Evolutionary conservation across 2,797 vertebrate genomes (phyloP).

Genomic region (Helostoma temminkii): DNA sequence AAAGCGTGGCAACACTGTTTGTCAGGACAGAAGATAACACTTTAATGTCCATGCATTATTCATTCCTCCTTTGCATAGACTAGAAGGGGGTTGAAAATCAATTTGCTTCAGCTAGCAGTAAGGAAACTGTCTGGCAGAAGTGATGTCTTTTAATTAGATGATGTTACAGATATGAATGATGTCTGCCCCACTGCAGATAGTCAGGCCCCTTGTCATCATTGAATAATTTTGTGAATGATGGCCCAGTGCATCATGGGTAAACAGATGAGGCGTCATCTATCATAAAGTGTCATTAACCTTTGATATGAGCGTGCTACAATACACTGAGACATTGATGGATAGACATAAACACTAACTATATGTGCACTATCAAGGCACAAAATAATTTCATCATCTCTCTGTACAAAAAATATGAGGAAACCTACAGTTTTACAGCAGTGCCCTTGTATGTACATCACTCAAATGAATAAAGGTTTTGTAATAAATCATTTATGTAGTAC

Average conservation of each 20-base stretch:
- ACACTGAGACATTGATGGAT: conserved; percentile 14
- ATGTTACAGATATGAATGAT: conserved; percentile 79
- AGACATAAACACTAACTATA: conserved; percentile 12
- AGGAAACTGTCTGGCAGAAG: conserved; percentile 73
- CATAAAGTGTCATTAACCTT: conserved; percentile 64
- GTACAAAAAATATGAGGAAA: background rate
- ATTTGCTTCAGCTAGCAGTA: conserved; percentile 73
- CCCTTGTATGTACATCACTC: conserved; percentile 16
- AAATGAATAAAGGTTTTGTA: background rate
- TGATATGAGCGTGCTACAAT: conserved; percentile 31
- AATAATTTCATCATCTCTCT: background rate
- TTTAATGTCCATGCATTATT: conserved; percentile 81
- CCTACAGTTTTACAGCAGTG: background rate
- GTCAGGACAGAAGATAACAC: conserved; percentile 77
- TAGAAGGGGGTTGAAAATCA: conserved; percentile 63
- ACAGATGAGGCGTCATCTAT: conserved; percentile 73
- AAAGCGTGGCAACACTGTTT: conserved; percentile 76
- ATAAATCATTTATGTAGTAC: background rate
- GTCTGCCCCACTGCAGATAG: conserved; percentile 66
- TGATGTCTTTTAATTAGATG: conserved; percentile 82
- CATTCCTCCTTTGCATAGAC: conserved; percentile 69
- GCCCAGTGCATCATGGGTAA: conserved; percentile 69
- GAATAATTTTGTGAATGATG: conserved; percentile 66
- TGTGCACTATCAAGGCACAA: background rate
- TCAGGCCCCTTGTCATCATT: conserved; percentile 53